Base-by-base conservation (phyloP, 2,888 invertebrate genomes). In the Ochlodes sylvanus region DNA sequence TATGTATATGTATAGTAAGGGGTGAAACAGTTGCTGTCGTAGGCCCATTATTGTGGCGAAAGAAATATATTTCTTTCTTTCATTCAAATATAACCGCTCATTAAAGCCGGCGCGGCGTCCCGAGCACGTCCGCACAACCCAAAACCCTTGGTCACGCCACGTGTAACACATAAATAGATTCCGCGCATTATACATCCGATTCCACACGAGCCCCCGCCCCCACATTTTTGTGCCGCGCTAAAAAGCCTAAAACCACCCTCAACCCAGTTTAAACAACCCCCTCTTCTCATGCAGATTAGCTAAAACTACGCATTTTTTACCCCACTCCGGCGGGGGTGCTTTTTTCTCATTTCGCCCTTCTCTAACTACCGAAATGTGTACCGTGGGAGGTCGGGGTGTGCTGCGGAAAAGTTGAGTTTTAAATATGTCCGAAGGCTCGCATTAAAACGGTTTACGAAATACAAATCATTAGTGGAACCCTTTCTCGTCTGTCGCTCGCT, bases 281-380 rank as follows among this genome's bases (percentile, higher is more conserved):
- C 77, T 77, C 81, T 83, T 77, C 81, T 83, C 90, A 94, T 94
- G 94, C 93, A 94, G 94, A 94, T 94, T 94, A 94, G 94, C 94
- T 94, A 94, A 94, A 94, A 94, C 94, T 94, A 94, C 94, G 94
- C 94, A 94, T 94, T 94, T 94, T 94, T 94, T 94, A 94, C 94
- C 94, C 93, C 89, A 86, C 87, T 79, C 82, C 75, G 77, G 73
- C 77, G 85, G 84, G 82, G 83, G 82, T 79, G 83, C 85, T 87
- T 88, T 88, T 86, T 86, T 83, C 81, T 79, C 83, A 81, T 82
- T 80, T 74, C 77, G 77, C 80, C 79, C 75, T 81, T 81, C 82
- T 79, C 89, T 90, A 92, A 92, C 91, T 91, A 92, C 91, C 90
- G 83, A 91, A 91, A 90, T 88, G 90, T 86, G 85, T 79, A 75